Conservation (phyloP, 2,888 invertebrate species). For the Operophtera brumata region DNA sequence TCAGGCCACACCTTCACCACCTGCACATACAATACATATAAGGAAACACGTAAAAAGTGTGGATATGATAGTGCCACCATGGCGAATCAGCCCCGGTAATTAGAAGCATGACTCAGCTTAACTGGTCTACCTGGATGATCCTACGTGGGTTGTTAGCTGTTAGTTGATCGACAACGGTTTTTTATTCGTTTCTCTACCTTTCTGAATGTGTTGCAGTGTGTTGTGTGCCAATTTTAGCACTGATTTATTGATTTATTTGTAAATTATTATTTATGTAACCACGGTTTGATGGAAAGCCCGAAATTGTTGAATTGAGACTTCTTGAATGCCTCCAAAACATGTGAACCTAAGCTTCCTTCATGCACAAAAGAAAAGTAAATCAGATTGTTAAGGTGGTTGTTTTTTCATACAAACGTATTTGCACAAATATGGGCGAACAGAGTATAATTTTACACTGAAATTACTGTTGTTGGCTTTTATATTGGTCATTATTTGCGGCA, state of each 20-base stretch:
- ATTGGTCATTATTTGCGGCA: too few relatives aligned
- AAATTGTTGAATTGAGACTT: background rate
- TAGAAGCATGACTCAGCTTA: conserved; percentile 16
- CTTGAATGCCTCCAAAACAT: too few relatives aligned
- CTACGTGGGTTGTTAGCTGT: conserved; percentile 1
- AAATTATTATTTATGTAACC: background rate
- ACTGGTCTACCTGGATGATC: conserved; percentile 4
- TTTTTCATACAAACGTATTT: too few relatives aligned
- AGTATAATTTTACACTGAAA: too few relatives aligned
- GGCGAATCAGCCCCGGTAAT: background rate
- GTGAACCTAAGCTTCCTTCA: too few relatives aligned
- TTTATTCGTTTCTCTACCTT: background rate
- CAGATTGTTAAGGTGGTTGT: too few relatives aligned
- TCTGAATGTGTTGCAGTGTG: background rate
- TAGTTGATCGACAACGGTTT: background rate
- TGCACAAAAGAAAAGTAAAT: too few relatives aligned
- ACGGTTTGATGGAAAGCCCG: background rate
- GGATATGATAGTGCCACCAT: background rate
- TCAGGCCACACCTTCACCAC: conserved; percentile 92
- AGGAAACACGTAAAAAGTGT: background rate
- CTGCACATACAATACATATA: conserved; percentile 38
- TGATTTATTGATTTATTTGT: background rate
- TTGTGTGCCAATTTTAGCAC: background rate
- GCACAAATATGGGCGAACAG: too few relatives aligned
- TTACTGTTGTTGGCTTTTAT: too few relatives aligned